Evolutionary conservation across 2,888 invertebrate genomes (phyloP), one percentile per base, ranked within the genome.

Genomic region (Thumatha senex): DNA sequence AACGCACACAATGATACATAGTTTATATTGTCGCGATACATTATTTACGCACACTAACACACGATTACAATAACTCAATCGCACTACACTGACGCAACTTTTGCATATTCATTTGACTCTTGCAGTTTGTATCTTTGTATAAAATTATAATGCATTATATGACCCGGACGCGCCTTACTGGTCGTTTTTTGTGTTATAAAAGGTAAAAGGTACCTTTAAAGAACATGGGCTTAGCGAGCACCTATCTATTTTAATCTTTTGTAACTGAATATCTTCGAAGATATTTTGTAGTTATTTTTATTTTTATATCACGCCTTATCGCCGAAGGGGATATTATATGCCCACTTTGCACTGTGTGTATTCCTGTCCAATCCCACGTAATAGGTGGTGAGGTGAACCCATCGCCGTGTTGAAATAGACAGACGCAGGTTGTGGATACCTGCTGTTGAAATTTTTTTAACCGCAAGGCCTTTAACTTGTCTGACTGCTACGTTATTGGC

Each of bases 111-210:
- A 91, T 91, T 87, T 80, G 80, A 75, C 72, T 73, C 72, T 80
- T 76, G 84, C 82, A 84, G 79, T 88, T 84, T 84, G 89, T 90
- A 89, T 90, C 89, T 87, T 89, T 89, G 89, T 91, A 90, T 90
- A 86, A 90, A 89, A 90, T 91, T 89, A 91, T 91, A 91, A 90
- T 89, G 88, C 87, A 89, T 89, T 88, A 89, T 87, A 82, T 83
- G 86, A 86, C 84, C 84, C 66, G 72, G 65, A 69, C 69, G 66
- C 54, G 56, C 67, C 72, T 67, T 73, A 68, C 57, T 70, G 74
- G 55, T 71, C 78, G 66, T 79, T 82, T 81, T 81, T 31, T 75
- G 70, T 67, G 60, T 70, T 74, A 74, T 76, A 78, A 74, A 78
- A 74, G 70, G 69, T 61, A 65, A 71, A 64, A 61, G 63, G 62